Evolutionary conservation across 2,888 invertebrate species (phyloP).

Genomic region (Sphaerophoria rueppellii): DNA sequence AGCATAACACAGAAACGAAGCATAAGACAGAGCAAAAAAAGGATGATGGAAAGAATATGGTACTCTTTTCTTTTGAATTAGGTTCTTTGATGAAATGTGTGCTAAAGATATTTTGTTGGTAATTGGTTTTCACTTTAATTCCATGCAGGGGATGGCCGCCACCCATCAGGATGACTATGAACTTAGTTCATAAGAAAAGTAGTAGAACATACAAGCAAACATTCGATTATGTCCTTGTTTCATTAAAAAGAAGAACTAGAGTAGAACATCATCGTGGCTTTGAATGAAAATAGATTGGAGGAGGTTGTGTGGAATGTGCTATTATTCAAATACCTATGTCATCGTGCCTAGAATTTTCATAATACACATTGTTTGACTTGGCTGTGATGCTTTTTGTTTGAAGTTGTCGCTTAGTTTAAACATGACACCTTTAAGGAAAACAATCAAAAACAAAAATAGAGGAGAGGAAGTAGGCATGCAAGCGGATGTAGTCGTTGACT

Average conservation of each 20-base stretch:
- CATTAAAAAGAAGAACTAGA: background rate
- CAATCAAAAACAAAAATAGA: background rate
- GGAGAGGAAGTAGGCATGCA: background rate
- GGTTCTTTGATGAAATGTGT: conserved; percentile 41
- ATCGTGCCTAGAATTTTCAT: background rate
- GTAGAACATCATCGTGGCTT: background rate
- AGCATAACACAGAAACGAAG: background rate
- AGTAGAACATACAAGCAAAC: background rate
- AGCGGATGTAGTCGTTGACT: background rate
- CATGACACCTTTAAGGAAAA: conserved; percentile 24
- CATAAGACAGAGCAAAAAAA: background rate
- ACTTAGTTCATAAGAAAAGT: background rate
- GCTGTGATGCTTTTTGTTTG: conserved; percentile 7
- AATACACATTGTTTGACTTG: background rate
- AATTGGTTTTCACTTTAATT: conserved; percentile 36
- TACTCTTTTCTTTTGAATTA: conserved; percentile 34
- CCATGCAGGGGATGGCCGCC: background rate
- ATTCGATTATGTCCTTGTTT: background rate
- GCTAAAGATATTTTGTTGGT: conserved; percentile 31
- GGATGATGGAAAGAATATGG: conserved; percentile 19
- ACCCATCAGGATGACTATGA: background rate
- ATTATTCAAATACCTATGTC: background rate
- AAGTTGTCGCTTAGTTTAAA: conserved; percentile 13
- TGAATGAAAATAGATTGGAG: conserved; percentile 20
- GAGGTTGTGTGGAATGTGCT: background rate